Evolutionary conservation across 2,888 invertebrate genomes (phyloP).

Genomic region (Chymomyza caudatula): DNA sequence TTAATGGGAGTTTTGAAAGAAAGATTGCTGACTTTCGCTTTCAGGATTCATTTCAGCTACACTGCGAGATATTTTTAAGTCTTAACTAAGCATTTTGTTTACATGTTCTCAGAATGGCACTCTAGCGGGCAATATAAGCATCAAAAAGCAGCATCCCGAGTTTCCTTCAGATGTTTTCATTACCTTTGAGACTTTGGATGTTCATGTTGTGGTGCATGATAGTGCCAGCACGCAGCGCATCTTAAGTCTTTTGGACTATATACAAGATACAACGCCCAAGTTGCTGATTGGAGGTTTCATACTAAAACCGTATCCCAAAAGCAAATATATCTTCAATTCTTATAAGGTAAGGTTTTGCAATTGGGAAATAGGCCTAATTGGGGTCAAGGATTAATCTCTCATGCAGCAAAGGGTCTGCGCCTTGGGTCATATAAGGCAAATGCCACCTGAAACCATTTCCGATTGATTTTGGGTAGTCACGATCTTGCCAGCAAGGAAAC

Average conservation of each 20-base stretch:
- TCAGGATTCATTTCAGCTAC: slow-evolving; percentile 9
- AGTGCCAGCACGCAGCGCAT: slow-evolving; percentile 78
- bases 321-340: slow-evolving; percentile 80
- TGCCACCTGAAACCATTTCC: too few relatives aligned
- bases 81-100: slow-evolving; percentile 21
- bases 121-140: slow-evolving; percentile 84
- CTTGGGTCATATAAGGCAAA: too few relatives aligned
- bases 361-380: too few relatives aligned
- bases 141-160: slow-evolving; percentile 83
- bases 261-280: slow-evolving; percentile 82
- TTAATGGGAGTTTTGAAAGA: slow-evolving; percentile 12
- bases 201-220: slow-evolving; percentile 63
- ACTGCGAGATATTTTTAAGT: neutral
- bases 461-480: too few relatives aligned
- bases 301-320: slow-evolving; percentile 80
- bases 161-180: slow-evolving; percentile 86
- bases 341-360: slow-evolving; percentile 82
- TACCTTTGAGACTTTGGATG: slow-evolving; percentile 76
- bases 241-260: slow-evolving; percentile 79
- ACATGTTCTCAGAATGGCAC: slow-evolving; percentile 80
- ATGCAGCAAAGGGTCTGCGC: too few relatives aligned
- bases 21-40: neutral
- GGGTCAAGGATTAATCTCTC: too few relatives aligned
- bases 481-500: too few relatives aligned
- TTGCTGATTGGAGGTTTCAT: slow-evolving; percentile 83